phyloP scores from a whole-genome alignment of 2,113 vertebrate species.

The Serinus canaria region DNA sequence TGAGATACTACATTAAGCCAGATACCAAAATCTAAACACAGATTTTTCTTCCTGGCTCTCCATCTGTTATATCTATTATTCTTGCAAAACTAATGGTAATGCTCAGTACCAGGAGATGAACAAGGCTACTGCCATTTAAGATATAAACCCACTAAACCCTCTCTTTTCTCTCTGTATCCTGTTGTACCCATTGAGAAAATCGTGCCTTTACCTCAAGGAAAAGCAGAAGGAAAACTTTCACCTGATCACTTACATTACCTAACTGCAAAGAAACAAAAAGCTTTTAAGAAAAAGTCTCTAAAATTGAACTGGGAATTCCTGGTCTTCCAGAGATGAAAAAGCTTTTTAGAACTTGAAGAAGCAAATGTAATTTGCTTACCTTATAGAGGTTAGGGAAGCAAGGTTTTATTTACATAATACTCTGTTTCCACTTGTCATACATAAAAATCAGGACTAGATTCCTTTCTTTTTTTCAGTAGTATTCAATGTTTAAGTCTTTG shows the following conservation, averaged over 20 bases:
- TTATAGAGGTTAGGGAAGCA: neutral
- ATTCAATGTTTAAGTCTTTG: neutral
- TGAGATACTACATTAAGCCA: neutral
- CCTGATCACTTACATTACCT: neutral
- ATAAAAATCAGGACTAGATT: neutral
- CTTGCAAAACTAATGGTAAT: neutral
- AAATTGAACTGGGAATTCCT: neutral
- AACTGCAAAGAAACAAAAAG: neutral
- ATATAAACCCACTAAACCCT: neutral
- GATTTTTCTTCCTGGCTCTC: neutral
- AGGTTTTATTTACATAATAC: neutral
- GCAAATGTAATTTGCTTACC: neutral
- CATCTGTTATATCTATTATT: neutral
- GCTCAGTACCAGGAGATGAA: neutral
- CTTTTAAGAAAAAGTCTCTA: neutral
- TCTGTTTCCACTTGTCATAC: neutral
- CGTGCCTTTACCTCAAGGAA: neutral
- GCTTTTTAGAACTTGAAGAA: neutral
- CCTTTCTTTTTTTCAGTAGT: neutral
- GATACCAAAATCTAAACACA: neutral
- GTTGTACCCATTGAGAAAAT: neutral
- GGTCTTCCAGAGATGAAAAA: neutral
- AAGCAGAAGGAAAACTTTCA: neutral
- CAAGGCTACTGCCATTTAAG: neutral
- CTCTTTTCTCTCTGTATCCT: neutral